Percentiles rank a stretch among this genome's conserved stretches.
Evolutionary conservation across 2,113 vertebrate species (phyloP).

Genomic region (Planiliza haematocheilus): DNA sequence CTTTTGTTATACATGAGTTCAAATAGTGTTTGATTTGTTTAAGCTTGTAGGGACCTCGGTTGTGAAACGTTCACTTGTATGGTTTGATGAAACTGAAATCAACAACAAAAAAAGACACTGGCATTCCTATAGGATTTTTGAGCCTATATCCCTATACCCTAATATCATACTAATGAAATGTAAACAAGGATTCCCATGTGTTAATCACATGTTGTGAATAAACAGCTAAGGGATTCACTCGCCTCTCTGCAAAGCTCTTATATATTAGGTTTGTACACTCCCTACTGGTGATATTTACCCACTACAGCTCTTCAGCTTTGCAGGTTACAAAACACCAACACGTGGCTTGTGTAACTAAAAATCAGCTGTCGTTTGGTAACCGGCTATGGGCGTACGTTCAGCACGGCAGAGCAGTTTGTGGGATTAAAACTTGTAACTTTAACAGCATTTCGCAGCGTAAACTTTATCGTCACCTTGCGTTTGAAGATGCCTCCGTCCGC

Average conservation of each 20-base stretch:
- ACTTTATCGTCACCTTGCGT: slow-evolving; percentile 12
- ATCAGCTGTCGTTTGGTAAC: slow-evolving; percentile 69
- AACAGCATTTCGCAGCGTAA: not conserved
- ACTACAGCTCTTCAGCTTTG: slow-evolving; percentile 29
- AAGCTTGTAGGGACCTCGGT: slow-evolving; percentile 11
- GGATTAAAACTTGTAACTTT: no score
- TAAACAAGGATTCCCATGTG: slow-evolving; percentile 45
- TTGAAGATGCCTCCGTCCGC: slow-evolving; percentile 54
- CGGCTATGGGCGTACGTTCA: rapidly evolving
- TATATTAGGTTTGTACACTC: slow-evolving; percentile 52
- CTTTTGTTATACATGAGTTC: no score
- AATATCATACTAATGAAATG: slow-evolving; percentile 24
- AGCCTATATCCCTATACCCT: not conserved
- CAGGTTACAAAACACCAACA: slow-evolving; percentile 68
- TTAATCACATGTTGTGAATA: slow-evolving; percentile 15
- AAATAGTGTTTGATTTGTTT: no score
- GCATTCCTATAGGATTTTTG: not conserved
- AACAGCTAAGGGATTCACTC: not conserved
- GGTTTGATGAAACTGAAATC: slow-evolving; percentile 16
- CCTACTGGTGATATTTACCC: slow-evolving; percentile 43
- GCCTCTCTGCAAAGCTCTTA: not conserved
- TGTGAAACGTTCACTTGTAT: slow-evolving; percentile 17
- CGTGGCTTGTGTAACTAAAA: slow-evolving; percentile 68
- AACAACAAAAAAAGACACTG: not conserved
- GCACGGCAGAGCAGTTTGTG: not conserved